Evolutionary conservation across 2,113 vertebrate species (phyloP).

Genomic region (Thryonomys swinderianus): DNA sequence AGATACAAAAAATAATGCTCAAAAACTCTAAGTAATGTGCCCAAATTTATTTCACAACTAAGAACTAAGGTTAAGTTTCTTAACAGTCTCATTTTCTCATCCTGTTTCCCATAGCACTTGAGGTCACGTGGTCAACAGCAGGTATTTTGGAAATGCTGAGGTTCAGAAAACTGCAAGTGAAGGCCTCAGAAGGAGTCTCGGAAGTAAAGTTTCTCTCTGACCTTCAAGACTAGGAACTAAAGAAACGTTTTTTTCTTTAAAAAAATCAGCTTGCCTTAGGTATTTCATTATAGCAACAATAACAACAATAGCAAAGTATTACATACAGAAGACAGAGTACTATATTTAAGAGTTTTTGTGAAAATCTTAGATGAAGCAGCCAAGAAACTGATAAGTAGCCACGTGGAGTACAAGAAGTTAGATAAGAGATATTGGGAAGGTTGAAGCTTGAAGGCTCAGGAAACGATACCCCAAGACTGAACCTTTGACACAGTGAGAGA

Average conservation of each 20-base stretch:
- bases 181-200: not conserved
- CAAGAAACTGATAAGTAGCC: not conserved
- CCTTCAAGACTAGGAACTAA: not conserved
- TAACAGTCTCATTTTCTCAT: not conserved
- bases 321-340: not conserved
- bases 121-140: not conserved
- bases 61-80: not conserved
- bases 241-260: not conserved
- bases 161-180: not conserved
- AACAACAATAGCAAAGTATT: not conserved
- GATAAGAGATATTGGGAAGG: not conserved
- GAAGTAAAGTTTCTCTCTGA: not conserved
- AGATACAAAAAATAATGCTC: not conserved
- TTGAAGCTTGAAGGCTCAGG: not conserved
- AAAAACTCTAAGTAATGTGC: constrained; percentile 21
- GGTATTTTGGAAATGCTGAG: not conserved
- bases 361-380: not conserved
- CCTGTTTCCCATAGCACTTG: not conserved
- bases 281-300: not conserved
- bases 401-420: not conserved
- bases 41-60: not conserved
- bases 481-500: not conserved
- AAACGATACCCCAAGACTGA: not conserved
- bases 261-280: not conserved
- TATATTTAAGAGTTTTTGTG: constrained; percentile 1